phyloP scores from a whole-genome alignment of 2,113 vertebrate genomes.

The Cyanistes caeruleus region DNA sequence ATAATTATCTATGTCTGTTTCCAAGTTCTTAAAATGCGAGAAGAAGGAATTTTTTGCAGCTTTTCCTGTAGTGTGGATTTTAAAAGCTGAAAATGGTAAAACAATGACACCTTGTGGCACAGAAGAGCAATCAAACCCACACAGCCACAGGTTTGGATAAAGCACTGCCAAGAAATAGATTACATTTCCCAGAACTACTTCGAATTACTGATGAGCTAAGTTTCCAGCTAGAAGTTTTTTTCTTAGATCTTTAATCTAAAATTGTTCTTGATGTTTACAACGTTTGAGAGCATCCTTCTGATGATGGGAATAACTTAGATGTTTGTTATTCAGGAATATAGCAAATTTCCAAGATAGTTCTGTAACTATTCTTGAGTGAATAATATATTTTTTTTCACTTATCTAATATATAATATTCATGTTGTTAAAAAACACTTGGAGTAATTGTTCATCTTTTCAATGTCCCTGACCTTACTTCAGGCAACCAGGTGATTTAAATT shows the following conservation, averaged over 20 bases:
- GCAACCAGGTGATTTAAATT: background rate
- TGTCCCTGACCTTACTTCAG: background rate
- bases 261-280: background rate
- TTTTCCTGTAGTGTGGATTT: background rate
- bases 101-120: slow-evolving; percentile 78
- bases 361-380: background rate
- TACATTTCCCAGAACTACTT: background rate
- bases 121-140: background rate
- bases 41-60: background rate
- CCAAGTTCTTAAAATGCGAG: slow-evolving; percentile 43
- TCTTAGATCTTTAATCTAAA: background rate
- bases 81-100: slow-evolving; percentile 40
- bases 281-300: background rate
- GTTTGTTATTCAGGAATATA: background rate
- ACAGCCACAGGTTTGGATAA: background rate
- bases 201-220: background rate
- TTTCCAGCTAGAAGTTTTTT: background rate
- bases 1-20: slow-evolving; percentile 28
- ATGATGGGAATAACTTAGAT: background rate
- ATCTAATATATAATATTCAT: background rate
- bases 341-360: background rate
- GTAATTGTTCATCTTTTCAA: background rate
- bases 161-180: background rate
- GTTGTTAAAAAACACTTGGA: background rate
- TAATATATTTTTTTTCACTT: background rate